phyloP scores from a whole-genome alignment of 2,888 invertebrate genomes.

The Heteropelma amictum region DNA sequence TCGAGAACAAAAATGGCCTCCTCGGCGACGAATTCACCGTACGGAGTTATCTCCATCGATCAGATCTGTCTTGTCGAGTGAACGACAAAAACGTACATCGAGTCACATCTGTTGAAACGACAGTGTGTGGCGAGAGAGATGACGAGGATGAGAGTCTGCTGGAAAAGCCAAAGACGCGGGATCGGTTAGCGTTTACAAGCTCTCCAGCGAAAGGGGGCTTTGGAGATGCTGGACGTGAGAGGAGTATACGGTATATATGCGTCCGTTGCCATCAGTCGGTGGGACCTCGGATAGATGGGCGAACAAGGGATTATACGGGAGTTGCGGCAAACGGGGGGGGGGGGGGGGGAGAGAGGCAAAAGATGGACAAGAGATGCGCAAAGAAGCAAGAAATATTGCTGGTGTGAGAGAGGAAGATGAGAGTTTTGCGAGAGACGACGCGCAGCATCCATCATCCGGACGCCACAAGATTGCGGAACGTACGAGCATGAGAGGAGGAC shows the following conservation, averaged over 20 bases:
- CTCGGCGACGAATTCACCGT: constrained; percentile 7
- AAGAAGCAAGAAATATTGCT: constrained; percentile 53
- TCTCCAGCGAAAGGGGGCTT: neutral
- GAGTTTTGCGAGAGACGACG: constrained; percentile 52
- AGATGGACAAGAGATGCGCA: constrained; percentile 23
- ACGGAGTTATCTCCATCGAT: constrained; percentile 36
- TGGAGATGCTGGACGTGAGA: constrained; percentile 26
- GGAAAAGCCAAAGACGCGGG: constrained; percentile 38
- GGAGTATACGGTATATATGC: too few species aligned
- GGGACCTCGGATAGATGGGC: constrained; percentile 45
- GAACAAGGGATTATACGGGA: constrained; percentile 36
- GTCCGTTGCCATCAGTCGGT: too few species aligned
- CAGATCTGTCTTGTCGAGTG: constrained; percentile 21
- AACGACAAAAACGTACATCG: constrained; percentile 19
- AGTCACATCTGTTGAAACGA: constrained; percentile 10
- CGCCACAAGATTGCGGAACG: constrained; percentile 50
- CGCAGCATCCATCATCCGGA: constrained; percentile 61
- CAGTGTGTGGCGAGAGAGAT: constrained; percentile 8
- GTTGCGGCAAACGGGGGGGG: neutral
- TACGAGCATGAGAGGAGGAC: constrained; percentile 18
- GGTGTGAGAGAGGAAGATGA: constrained; percentile 27
- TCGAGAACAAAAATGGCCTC: too few species aligned
- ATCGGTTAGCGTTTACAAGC: constrained; percentile 45
- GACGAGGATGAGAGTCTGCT: constrained; percentile 5
- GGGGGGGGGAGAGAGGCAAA: neutral